Percentiles rank a stretch among this genome's conserved stretches.
Evolutionary conservation across 2,797 vertebrate species (phyloP).

Genomic region (Enteromius paludinosus): DNA sequence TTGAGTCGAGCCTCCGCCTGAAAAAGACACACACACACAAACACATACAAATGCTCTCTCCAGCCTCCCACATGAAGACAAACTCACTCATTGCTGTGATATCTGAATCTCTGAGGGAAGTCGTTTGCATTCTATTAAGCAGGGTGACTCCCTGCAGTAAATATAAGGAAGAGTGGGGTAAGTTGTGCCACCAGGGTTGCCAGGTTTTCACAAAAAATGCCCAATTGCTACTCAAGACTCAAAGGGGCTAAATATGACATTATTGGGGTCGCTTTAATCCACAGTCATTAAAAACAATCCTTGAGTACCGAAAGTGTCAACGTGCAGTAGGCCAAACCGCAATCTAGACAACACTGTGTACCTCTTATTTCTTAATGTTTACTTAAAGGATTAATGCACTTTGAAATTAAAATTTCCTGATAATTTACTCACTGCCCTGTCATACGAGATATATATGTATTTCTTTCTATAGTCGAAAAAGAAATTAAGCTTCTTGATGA

Average conservation of each 20-base stretch:
- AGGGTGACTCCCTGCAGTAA: not conserved
- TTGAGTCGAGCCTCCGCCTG: slow-evolving; percentile 52
- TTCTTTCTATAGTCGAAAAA: too few relatives aligned
- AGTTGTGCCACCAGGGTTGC: not conserved
- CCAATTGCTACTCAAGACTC: not conserved
- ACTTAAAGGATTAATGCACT: too few relatives aligned
- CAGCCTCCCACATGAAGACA: slow-evolving; percentile 22
- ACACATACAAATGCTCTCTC: slow-evolving; percentile 23
- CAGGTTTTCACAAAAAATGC: not conserved
- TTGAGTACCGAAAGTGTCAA: too few relatives aligned
- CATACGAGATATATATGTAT: too few relatives aligned
- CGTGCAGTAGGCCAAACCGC: not conserved
- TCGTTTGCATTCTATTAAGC: not conserved
- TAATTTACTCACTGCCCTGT: too few relatives aligned
- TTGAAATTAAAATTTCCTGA: too few relatives aligned
- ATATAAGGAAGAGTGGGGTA: not conserved
- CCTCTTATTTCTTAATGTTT: not conserved
- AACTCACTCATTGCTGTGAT: slow-evolving; percentile 26
- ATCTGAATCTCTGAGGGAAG: not conserved
- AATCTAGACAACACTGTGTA: not conserved
- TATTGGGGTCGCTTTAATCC: not conserved
- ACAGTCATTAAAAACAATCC: not conserved
- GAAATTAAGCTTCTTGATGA: too few relatives aligned
- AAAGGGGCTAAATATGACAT: not conserved
- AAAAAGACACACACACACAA: slow-evolving; percentile 49